Base-by-base conservation (phyloP, 1,140 invertebrate genomes). In the Chionoecetes opilio region DNA sequence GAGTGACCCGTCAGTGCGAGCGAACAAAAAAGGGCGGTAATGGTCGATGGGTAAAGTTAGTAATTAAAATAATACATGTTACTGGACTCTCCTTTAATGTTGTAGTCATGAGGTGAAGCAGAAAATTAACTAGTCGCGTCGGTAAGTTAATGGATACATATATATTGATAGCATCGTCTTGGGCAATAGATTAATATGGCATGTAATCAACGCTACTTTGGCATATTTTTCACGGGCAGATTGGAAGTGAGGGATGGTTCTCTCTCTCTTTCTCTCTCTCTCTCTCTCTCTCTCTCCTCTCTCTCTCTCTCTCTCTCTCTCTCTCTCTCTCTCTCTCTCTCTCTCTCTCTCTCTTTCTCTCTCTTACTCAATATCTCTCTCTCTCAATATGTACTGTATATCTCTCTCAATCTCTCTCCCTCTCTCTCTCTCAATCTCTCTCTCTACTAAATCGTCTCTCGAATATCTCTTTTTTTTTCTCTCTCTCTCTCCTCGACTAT, bases 151-250 rank as follows among this genome's bases (percentile, higher is more conserved):
- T 93, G 93, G 85, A 38, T 88, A 34, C 86, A 93, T 88, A 87
- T 87, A 87, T 93, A 63, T 87, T 87, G 92, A 93, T 88, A 93
- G 37, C 6, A 93, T 88, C 92, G 84, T 29, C 91, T n/a, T 34
- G 35, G 46, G 90, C 11, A 92, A 82, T 82, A 92, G 82, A 85
- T 92, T 93, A 85, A 86, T 93, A 53, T 53, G 29, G 32, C 29
- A 34, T 85, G 82, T 75, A 75, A 11, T 75, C 89, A 75, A 2
- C 9, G 21, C 3, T 29, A 63, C 63, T 31, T 34, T 2, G 17
- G 29, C 26, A 6, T 9, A 75, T 91, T 75, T 53, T 90, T 91
- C 75, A 91, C 82, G 37, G 29, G 14, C 2, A 84, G 37, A 82
- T n/a, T 35, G 14, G 35, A 31, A 5, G 2, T 37, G 87, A 89